Evolutionary conservation across 2,113 vertebrate genomes (phyloP), one percentile per base, ranked within the genome.

Genomic region (Halichoeres trimaculatus): DNA sequence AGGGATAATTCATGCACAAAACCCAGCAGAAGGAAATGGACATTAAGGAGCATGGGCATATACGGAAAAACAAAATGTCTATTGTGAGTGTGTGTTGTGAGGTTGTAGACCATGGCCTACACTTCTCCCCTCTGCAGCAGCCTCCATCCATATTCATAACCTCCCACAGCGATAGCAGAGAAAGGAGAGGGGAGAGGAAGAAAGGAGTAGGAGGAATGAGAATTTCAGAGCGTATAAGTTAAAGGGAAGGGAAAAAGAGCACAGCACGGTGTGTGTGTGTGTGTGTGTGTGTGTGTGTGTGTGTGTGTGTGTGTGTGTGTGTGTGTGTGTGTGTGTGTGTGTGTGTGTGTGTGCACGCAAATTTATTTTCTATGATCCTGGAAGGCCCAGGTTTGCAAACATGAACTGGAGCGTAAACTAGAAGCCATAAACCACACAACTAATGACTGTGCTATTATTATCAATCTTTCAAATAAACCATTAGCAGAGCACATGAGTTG

Each of bases 71-170:
- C 51, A 65, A 60, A 57, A 35, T 43, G 50, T 72, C 53, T 52
- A 40, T 30, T 30, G 50, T 40, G 34, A 38, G 57, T 61, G 66
- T 50, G 47, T 41, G 51, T 67, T 19, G 58, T 26, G 47, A 55
- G 66, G 36, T 50, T 76, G 61, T 75, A 58, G 52, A 76, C 70
- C 55, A 26, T 67, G 78, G 78, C 67, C 67, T 70, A 54, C 75
- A 88, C 74, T 61, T 82, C 74, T 81, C 52, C 70, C 63, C 81
- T 85, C 71, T 74, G 77, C 82, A 72, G 75, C 70, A 85, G 85
- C 72, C 57, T 61, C 70, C 62, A 84, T 89, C 69, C 87, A 85
- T 83, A 91, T 89, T 85, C 82, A 90, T 89, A 81, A 86, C 81
- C 81, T 86, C 81, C 81, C 71, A 80, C 72, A 78, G 85, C 9